phyloP scores from a whole-genome alignment of 2,797 vertebrate genomes.

The Crax fasciolata region DNA sequence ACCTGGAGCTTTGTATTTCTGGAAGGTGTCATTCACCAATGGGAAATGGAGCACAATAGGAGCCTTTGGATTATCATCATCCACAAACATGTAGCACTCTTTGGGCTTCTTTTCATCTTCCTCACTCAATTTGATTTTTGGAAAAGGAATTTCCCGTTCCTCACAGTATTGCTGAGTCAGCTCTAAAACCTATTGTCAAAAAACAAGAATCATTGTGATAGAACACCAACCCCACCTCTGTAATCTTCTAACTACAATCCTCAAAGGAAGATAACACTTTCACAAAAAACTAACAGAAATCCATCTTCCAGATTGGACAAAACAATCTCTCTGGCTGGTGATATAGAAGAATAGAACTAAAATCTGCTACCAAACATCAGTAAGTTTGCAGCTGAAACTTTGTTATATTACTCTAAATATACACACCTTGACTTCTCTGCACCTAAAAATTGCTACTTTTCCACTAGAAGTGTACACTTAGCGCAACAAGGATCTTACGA shows the following conservation, averaged over 20 bases:
- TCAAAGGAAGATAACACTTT: background rate
- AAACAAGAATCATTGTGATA: background rate
- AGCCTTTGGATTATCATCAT: conserved; percentile 69
- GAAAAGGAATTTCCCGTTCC: conserved; percentile 84
- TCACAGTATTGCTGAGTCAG: conserved; percentile 81
- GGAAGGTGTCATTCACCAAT: conserved; percentile 84
- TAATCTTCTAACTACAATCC: background rate
- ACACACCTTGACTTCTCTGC: background rate
- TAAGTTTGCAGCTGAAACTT: background rate
- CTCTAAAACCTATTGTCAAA: conserved; percentile 77
- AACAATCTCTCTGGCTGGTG: background rate
- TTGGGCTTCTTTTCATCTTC: conserved; percentile 78
- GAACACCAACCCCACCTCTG: background rate
- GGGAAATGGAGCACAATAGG: conserved; percentile 86
- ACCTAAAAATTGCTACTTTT: background rate
- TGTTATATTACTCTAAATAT: background rate
- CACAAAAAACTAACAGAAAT: background rate
- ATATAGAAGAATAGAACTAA: background rate
- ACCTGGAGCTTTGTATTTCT: conserved; percentile 82
- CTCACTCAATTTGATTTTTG: conserved; percentile 70
- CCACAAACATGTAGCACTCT: conserved; percentile 84
- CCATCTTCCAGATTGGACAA: background rate
- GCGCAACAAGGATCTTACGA: background rate
- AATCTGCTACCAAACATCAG: background rate
- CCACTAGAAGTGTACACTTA: background rate